Evolutionary conservation across 2,888 invertebrate species (phyloP).

Genomic region (Boloria euphrosyne): DNA sequence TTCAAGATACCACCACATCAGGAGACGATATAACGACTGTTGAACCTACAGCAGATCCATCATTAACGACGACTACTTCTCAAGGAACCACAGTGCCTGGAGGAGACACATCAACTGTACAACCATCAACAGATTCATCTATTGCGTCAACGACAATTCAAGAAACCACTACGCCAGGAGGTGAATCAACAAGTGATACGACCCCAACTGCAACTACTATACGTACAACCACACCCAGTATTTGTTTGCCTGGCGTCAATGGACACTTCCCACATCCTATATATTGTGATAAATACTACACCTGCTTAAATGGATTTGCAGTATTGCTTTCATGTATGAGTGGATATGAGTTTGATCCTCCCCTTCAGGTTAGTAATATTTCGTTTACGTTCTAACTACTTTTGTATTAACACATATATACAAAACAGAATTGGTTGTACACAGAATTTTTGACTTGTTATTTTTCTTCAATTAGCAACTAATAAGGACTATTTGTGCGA

Average conservation of each 20-base stretch:
- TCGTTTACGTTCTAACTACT: too few species aligned
- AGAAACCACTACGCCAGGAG: not conserved
- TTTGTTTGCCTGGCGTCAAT: conserved; percentile 46
- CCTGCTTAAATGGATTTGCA: conserved; percentile 47
- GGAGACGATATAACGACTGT: conserved; percentile 2
- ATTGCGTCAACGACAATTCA: not conserved
- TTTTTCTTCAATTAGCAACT: not conserved
- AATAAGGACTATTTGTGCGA: not conserved
- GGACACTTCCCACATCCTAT: conserved; percentile 52
- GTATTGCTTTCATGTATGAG: conserved; percentile 21
- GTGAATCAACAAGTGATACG: not conserved
- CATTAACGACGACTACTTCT: not conserved
- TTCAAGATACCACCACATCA: not conserved
- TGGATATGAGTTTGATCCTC: conserved; percentile 29
- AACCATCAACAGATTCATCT: conserved; percentile 1
- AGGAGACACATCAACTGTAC: conserved; percentile 17
- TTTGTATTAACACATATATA: too few species aligned
- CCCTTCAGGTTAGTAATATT: not conserved
- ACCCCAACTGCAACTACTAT: not conserved
- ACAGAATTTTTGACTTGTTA: too few species aligned
- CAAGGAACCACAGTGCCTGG: not conserved
- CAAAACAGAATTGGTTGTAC: too few species aligned
- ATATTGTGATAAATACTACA: conserved; percentile 49
- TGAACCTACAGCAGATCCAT: not conserved
- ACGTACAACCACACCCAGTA: conserved; percentile 21